Percentiles rank a stretch among this genome's conserved stretches.
phyloP scores from a whole-genome alignment of 1,140 invertebrate genomes.

The Leptonema lineaticorne region DNA sequence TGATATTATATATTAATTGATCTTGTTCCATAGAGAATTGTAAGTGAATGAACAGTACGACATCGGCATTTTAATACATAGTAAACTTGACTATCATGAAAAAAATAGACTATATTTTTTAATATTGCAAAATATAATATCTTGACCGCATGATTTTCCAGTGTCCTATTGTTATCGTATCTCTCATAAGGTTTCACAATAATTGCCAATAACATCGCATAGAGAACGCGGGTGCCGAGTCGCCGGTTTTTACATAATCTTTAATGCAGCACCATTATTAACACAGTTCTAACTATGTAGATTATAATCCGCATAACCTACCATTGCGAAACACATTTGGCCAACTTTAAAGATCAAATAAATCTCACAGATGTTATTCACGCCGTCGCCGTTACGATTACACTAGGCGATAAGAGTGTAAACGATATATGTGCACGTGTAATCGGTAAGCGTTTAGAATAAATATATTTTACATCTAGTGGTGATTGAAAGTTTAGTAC shows the following conservation, averaged over 20 bases:
- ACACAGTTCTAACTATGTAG: constrained; percentile 24
- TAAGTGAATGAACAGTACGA: too few species aligned
- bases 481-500: too few species aligned
- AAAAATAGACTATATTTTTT: too few species aligned
- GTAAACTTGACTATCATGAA: too few species aligned
- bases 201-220: constrained; percentile 28
- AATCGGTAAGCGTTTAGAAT: too few species aligned
- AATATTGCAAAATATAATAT: background rate
- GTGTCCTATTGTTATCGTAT: constrained; percentile 32
- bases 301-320: constrained; percentile 16
- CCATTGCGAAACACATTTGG: constrained; percentile 24
- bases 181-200: constrained; percentile 30
- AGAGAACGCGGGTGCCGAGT: constrained; percentile 24
- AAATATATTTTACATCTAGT: too few species aligned
- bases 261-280: constrained; percentile 29
- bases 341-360: constrained; percentile 34
- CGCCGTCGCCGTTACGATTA: background rate
- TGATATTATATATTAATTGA: too few species aligned
- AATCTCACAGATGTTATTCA: constrained; percentile 36
- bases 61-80: too few species aligned
- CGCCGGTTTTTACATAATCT: constrained; percentile 14
- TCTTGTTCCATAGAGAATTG: too few species aligned
- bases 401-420: background rate
- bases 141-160: constrained; percentile 4
- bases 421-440: background rate